Evolutionary conservation across 2,888 invertebrate species (phyloP).

Genomic region (Chrysolina haemoptera): DNA sequence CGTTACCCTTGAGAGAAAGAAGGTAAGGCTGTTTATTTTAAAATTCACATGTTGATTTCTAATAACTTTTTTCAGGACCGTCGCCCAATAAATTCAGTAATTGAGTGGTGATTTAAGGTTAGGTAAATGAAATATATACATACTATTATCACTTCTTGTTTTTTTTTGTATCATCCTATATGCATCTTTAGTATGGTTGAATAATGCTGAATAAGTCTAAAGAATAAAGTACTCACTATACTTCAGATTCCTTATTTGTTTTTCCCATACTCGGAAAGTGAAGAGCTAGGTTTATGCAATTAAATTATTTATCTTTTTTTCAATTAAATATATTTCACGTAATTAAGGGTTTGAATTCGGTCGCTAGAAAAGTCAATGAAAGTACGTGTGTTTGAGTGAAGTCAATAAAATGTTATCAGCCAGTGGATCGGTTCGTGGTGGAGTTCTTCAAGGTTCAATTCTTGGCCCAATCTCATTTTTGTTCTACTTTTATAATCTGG

Average conservation of each 20-base stretch:
- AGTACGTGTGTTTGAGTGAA: too few species aligned
- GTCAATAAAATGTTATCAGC: too few species aligned
- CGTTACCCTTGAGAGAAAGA: slow-evolving; percentile 65
- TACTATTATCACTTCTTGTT: neutral
- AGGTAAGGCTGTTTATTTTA: slow-evolving; percentile 44
- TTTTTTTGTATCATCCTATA: neutral
- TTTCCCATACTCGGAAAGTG: neutral
- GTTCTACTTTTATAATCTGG: too few species aligned
- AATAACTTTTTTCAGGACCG: slow-evolving; percentile 33
- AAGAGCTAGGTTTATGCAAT: too few species aligned
- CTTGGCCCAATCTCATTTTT: too few species aligned
- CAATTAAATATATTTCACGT: too few species aligned
- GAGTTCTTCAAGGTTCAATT: too few species aligned
- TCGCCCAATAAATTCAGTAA: neutral
- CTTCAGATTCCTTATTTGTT: neutral
- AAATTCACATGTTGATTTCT: slow-evolving; percentile 12
- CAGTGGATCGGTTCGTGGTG: too few species aligned
- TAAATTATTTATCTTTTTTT: too few species aligned
- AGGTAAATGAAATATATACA: slow-evolving; percentile 9
- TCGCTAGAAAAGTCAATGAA: too few species aligned
- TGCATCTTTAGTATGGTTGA: neutral
- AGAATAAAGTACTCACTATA: neutral
- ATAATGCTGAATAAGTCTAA: too few species aligned
- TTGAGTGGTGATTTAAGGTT: neutral
- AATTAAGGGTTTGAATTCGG: too few species aligned